Evolutionary conservation across 2,113 vertebrate species (phyloP), one percentile per base, ranked within the genome.

Genomic region (Ailurus styani): DNA sequence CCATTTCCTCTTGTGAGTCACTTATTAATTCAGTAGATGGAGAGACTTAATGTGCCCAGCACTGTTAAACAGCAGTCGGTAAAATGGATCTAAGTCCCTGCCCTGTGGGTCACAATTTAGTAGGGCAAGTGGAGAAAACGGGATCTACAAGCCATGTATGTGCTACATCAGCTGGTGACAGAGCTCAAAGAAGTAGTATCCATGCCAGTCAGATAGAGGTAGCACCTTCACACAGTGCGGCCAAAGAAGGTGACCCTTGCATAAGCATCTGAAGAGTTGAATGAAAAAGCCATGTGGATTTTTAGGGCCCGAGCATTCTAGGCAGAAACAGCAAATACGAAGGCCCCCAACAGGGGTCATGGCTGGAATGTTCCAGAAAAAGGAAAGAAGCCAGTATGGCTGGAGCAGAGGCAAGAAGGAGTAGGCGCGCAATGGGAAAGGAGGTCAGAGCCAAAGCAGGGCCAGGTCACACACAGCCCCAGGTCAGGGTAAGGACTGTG

Each of bases 101-200:
- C 0, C 31, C 18, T 4, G 1, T 17, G 29, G 37, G n/a, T 27
- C 12, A 40, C 34, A 31, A 40, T 5, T 37, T 9, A n/a, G 34
- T 1, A 42, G 25, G 29, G 25, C 5, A 95, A 15, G 60, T 27
- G 29, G 52, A 87, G 29, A 40, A 42, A 50, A 18, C 27, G 45
- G n/a, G 50, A 45, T 7, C 31, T 17, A 66, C 50, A 29, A n/a
- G 50, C 31, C 15, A n/a, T 5, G 4, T 0, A 20, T 20, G 17
- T 37, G 66, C 55, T 6, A 15, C 1, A 0, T 4, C 31, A 1
- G 47, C 21, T 2, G 18, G 37, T 0, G 10, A 40, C 27, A 31
- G 37, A 83, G 45, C 52, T 40, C 1, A 1, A 25, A 37, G 40
- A 8, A 37, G 7, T 37, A 6, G 13, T 7, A 29, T 4, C 73